Percentiles rank a stretch among this genome's conserved stretches.
phyloP scores from a whole-genome alignment of 1,140 invertebrate genomes.

The Maconellicoccus hirsutus region DNA sequence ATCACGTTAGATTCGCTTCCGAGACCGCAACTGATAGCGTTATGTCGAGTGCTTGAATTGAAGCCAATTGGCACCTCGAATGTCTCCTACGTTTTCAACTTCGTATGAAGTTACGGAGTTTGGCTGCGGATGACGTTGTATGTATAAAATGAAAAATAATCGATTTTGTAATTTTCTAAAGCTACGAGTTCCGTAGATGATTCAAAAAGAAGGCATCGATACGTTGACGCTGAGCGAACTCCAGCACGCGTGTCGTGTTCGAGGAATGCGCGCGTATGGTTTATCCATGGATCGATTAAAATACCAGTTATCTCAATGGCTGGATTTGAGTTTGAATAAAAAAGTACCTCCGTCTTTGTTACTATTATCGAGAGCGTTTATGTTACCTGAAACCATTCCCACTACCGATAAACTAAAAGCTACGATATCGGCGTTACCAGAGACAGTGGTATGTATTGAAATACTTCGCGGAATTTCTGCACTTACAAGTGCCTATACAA shows the following conservation, averaged over 20 bases:
- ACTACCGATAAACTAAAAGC: constrained; percentile 85
- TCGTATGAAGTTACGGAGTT: constrained; percentile 74
- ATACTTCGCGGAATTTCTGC: too few relatives aligned
- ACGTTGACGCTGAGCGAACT: constrained; percentile 78
- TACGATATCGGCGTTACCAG: constrained; percentile 80
- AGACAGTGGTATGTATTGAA: constrained; percentile 53
- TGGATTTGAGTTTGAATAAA: constrained; percentile 89
- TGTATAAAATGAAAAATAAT: background rate
- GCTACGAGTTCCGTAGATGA: constrained; percentile 47
- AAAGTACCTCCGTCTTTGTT: constrained; percentile 89
- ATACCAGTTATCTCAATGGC: constrained; percentile 84
- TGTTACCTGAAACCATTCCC: constrained; percentile 77
- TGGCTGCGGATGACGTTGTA: constrained; percentile 88
- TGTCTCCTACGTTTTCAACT: constrained; percentile 87
- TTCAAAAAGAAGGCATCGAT: constrained; percentile 89
- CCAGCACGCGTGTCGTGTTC: constrained; percentile 80
- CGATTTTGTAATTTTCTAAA: too few relatives aligned
- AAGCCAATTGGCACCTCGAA: constrained; percentile 80
- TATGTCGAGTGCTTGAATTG: constrained; percentile 86
- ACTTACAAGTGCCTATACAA: too few relatives aligned
- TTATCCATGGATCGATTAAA: constrained; percentile 75
- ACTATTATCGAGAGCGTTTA: constrained; percentile 81
- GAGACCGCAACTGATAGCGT: constrained; percentile 73
- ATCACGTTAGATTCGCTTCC: constrained; percentile 93
- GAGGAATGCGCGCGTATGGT: constrained; percentile 96